Conservation (phyloP, 2,888 invertebrate species). For the Caenorhabditis japonica region DNA sequence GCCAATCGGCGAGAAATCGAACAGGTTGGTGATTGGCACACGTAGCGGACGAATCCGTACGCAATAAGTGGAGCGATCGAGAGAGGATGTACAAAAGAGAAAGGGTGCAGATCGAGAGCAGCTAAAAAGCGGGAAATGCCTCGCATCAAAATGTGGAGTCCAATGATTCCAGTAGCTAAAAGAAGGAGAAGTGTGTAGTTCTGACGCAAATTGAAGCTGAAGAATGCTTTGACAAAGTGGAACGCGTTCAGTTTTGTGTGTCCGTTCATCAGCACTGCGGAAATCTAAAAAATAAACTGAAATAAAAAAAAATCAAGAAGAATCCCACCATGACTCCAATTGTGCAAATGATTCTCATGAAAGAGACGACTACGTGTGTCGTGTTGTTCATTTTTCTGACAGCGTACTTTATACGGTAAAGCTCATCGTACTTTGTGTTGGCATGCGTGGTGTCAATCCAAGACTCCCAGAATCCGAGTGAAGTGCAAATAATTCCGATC, state of each 20-base stretch:
- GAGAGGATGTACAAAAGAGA: slow-evolving; percentile 68
- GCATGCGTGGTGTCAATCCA: slow-evolving; percentile 70
- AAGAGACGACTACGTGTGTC: slow-evolving; percentile 57
- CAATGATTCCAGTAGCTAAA: slow-evolving; percentile 56
- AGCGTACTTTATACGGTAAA: slow-evolving; percentile 73
- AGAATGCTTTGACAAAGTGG: slow-evolving; percentile 41
- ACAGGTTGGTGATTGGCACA: slow-evolving; percentile 47
- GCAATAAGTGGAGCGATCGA: slow-evolving; percentile 63
- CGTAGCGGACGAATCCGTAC: slow-evolving; percentile 42
- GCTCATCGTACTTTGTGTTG: slow-evolving; percentile 64
- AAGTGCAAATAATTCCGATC: slow-evolving; percentile 62
- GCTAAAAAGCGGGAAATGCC: slow-evolving; percentile 70
- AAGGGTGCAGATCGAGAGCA: slow-evolving; percentile 65
- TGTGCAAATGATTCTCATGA: slow-evolving; percentile 52
- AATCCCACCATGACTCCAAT: slow-evolving; percentile 46
- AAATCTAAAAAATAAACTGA: slow-evolving; percentile 4
- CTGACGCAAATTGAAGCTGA: slow-evolving; percentile 25
- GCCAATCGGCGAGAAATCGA: slow-evolving; percentile 30
- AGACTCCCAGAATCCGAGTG: slow-evolving; percentile 74
- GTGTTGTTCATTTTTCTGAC: slow-evolving; percentile 68
- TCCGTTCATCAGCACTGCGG: slow-evolving; percentile 41
- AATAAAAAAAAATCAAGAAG: no score
- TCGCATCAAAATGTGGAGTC: slow-evolving; percentile 66
- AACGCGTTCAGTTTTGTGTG: slow-evolving; percentile 28
- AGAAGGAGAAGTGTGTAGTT: slow-evolving; percentile 57